Evolutionary conservation across 2,113 vertebrate genomes (phyloP).

Genomic region (Calcarius ornatus): DNA sequence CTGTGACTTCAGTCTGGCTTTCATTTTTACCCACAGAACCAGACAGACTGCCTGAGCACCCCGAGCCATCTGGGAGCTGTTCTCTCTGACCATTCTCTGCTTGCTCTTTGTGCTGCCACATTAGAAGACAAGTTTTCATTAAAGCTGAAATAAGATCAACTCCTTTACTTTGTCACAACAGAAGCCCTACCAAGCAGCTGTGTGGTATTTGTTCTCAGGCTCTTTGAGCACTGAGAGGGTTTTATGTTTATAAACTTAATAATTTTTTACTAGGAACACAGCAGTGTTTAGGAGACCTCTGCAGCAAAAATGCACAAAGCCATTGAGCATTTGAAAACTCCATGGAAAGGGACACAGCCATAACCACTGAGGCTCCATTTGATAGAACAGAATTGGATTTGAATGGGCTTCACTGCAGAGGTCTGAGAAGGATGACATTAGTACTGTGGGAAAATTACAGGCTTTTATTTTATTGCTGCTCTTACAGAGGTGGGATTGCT

Average conservation of each 20-base stretch:
- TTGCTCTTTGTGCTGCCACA: not conserved
- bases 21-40: not conserved
- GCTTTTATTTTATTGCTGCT: not conserved
- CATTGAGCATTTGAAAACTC: not conserved
- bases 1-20: not conserved
- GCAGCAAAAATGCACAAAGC: not conserved
- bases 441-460: not conserved
- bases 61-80: not conserved
- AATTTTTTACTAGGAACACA: not conserved
- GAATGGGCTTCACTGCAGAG: not conserved
- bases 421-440: not conserved
- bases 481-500: accelerated
- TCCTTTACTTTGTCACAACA: not conserved
- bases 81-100: not conserved
- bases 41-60: not conserved
- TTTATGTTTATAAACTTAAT: not conserved
- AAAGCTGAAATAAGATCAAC: not conserved
- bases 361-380: not conserved
- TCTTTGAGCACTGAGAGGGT: not conserved
- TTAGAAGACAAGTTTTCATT: not conserved
- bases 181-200: not conserved
- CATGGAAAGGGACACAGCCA: not conserved
- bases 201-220: not conserved
- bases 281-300: not conserved
- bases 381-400: not conserved